Percentiles rank a stretch among this genome's conserved stretches.
Evolutionary conservation across 2,888 invertebrate genomes (phyloP).

Genomic region (Scrobipalpa costella): DNA sequence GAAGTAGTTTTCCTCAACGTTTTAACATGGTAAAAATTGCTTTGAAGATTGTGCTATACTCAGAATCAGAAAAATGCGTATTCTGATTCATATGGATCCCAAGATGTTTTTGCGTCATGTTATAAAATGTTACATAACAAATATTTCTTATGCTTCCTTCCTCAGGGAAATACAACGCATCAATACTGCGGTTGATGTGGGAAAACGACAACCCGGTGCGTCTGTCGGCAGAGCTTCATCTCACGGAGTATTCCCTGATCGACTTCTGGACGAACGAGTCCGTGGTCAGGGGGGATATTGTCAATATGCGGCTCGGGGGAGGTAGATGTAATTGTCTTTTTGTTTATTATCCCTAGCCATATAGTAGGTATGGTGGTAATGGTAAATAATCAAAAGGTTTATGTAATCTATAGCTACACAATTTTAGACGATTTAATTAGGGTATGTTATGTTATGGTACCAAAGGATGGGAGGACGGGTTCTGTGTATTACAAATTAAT

Average conservation of each 20-base stretch:
- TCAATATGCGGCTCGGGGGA: conserved; percentile 86
- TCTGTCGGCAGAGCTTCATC: conserved; percentile 87
- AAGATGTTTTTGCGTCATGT: too few relatives aligned
- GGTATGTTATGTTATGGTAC: conserved; percentile 20
- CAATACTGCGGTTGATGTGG: conserved; percentile 88
- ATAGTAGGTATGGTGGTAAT: conserved; percentile 38
- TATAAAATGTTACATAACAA: background rate
- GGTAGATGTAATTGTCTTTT: conserved; percentile 80
- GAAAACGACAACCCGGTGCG: conserved; percentile 87
- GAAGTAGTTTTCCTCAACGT: too few relatives aligned
- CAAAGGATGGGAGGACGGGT: background rate
- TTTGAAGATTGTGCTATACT: too few relatives aligned
- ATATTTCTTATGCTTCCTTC: conserved; percentile 34
- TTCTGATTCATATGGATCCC: background rate
- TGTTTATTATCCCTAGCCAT: conserved; percentile 34
- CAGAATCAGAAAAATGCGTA: too few relatives aligned
- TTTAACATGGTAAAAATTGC: too few relatives aligned
- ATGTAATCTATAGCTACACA: too few relatives aligned
- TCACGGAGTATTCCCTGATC: conserved; percentile 89
- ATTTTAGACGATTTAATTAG: too few relatives aligned
- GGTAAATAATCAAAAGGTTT: too few relatives aligned
- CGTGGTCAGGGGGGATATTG: conserved; percentile 84
- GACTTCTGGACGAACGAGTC: conserved; percentile 87
- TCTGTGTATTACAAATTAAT: background rate
- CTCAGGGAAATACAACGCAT: conserved; percentile 91